A percentile compares a stretch with the other conserved stretches of the same genome.
phyloP scores from a whole-genome alignment of 2,113 vertebrate species.

The Caloenas nicobarica region DNA sequence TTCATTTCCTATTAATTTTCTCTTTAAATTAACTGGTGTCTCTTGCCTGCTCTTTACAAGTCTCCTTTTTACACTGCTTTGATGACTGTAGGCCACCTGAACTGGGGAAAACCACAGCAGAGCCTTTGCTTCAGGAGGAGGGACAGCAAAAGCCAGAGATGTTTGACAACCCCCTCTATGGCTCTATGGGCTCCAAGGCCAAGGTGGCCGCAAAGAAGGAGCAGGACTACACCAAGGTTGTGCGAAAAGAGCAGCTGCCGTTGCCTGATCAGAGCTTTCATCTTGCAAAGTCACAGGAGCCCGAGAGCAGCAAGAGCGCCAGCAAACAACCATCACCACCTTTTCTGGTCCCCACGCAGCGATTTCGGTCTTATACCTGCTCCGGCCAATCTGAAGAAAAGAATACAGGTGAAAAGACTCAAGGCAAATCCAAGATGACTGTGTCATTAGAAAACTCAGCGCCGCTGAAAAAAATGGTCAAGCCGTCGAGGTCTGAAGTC shows the following conservation, averaged over 20 bases:
- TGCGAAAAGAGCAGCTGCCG: slow-evolving; percentile 73
- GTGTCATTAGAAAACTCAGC: slow-evolving; percentile 14
- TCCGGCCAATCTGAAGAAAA: slow-evolving; percentile 72
- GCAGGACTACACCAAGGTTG: slow-evolving; percentile 71
- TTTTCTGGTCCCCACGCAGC: slow-evolving; percentile 77
- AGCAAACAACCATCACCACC: slow-evolving; percentile 54
- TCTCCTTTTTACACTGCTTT: background rate
- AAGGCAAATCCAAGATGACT: slow-evolving; percentile 69
- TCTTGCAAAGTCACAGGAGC: slow-evolving; percentile 76
- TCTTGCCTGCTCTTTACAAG: background rate
- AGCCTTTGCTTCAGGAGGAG: slow-evolving; percentile 68
- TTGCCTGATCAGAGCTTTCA: slow-evolving; percentile 70
- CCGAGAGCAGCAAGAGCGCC: slow-evolving; percentile 63
- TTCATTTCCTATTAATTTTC: background rate
- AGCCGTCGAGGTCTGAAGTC: slow-evolving; percentile 83
- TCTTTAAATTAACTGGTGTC: background rate
- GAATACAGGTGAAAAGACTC: slow-evolving; percentile 53
- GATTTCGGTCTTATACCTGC: slow-evolving; percentile 88
- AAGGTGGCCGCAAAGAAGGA: slow-evolving; percentile 74
- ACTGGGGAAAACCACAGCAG: slow-evolving; percentile 37
- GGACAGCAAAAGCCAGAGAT: slow-evolving; percentile 79
- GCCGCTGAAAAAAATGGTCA: slow-evolving; percentile 80
- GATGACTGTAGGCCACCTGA: slow-evolving; percentile 46
- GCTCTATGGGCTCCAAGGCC: slow-evolving; percentile 74
- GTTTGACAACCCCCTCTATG: slow-evolving; percentile 96